A percentile compares a stretch with the other conserved stretches of the same genome.
Evolutionary conservation across 1,140 invertebrate species (phyloP).

Genomic region (Oryctes rhinoceros): DNA sequence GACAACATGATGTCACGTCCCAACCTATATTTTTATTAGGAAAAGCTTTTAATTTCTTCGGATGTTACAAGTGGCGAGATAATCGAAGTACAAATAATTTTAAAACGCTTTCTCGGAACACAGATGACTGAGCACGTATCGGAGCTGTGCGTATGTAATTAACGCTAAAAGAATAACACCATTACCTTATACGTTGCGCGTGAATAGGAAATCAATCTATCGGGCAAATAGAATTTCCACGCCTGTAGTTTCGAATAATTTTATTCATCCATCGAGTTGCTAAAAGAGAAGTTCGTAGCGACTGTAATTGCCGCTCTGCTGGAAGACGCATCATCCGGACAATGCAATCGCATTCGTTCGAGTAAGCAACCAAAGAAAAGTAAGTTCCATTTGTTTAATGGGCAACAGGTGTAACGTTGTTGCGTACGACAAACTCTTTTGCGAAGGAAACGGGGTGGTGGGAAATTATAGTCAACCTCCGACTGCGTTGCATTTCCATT

Average conservation of each 20-base stretch:
- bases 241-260: not conserved
- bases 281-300: constrained; percentile 20
- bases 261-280: not conserved
- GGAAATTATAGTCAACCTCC: not conserved
- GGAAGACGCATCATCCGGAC: not conserved
- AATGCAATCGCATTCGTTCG: not conserved
- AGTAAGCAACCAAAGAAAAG: not conserved
- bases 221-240: not conserved
- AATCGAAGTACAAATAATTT: not conserved
- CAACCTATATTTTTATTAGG: constrained; percentile 13
- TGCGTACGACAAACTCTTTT: not conserved
- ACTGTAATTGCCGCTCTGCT: not conserved
- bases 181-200: not conserved
- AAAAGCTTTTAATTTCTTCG: constrained; percentile 18
- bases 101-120: not conserved
- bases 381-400: constrained; percentile 9
- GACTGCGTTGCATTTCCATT: not conserved
- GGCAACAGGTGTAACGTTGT: not conserved
- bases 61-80: not conserved
- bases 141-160: not conserved
- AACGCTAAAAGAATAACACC: constrained; percentile 10
- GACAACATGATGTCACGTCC: not conserved
- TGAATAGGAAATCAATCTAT: constrained; percentile 6
- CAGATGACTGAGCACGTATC: not conserved
- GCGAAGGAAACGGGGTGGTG: not conserved